These are phyloP conservation scores for Tauraco erythrolophus DNA, from an alignment of 2,113 vertebrate species.

Conservation along the genomic window DNA sequence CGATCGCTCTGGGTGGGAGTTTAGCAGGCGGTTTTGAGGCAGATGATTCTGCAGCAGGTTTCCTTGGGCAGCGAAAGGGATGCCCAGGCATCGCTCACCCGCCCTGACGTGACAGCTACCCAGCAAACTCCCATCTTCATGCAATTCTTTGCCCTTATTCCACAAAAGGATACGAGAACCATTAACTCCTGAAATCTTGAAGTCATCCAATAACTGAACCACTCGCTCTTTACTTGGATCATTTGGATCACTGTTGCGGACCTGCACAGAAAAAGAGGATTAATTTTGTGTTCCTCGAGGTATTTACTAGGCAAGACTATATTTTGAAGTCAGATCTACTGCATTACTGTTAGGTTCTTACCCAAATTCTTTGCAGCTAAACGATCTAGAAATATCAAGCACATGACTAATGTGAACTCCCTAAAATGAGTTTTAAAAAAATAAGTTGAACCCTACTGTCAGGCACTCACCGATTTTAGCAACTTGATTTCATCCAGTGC, in stretches of 20 bases:
- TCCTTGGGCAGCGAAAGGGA: not conserved
- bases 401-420: accelerated
- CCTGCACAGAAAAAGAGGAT: conserved; percentile 74
- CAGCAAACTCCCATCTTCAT: not conserved
- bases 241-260: conserved; percentile 89
- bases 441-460: not conserved
- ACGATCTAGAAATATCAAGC: not conserved
- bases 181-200: conserved; percentile 96
- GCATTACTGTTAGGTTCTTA: not conserved
- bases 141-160: not conserved
- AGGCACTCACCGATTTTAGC: conserved; percentile 88
- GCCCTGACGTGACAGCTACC: not conserved
- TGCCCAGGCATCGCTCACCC: not conserved
- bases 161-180: conserved; percentile 93
- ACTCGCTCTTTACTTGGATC: conserved; percentile 93
- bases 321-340: not conserved
- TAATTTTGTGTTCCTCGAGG: not conserved
- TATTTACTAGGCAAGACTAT: not conserved
- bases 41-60: not conserved
- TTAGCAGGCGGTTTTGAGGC: not conserved
- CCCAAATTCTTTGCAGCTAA: not conserved
- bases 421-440: not conserved
- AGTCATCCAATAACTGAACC: conserved; percentile 95
- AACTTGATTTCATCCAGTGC: conserved; percentile 96
- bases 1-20: not conserved